Percentiles rank a stretch among this genome's conserved stretches.
phyloP scores from a whole-genome alignment of 2,797 vertebrate genomes.

The Mormyrops boulengeri region DNA sequence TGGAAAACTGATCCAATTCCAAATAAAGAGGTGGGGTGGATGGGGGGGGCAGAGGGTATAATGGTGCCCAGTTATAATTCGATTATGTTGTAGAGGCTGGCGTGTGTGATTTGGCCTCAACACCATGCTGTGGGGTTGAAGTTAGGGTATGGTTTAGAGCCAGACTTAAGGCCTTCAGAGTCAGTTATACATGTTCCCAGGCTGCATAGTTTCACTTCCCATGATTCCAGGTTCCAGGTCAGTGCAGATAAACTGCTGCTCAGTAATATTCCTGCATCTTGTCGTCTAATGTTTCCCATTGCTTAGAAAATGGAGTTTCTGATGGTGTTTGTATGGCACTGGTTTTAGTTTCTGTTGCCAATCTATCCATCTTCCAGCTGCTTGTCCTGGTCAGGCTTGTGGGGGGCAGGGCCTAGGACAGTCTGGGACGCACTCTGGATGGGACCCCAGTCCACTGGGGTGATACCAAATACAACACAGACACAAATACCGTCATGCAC shows the following conservation, averaged over 20 bases:
- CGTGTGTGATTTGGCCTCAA: not conserved
- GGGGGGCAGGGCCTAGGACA: not conserved
- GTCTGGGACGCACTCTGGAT: not conserved
- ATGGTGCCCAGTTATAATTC: not conserved
- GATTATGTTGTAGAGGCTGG: not conserved
- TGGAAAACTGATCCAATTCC: not conserved
- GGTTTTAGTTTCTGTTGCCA: not conserved
- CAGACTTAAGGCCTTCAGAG: not conserved
- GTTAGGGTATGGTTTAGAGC: not conserved
- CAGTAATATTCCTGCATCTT: not conserved
- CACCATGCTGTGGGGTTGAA: not conserved
- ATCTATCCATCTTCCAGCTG: not conserved
- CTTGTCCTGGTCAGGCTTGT: not conserved
- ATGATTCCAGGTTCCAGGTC: not conserved
- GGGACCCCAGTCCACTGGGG: not conserved
- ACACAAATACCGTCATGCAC: not conserved
- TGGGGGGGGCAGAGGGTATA: not conserved
- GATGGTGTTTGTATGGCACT: not conserved
- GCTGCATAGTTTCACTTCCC: not conserved
- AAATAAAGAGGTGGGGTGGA: not conserved
- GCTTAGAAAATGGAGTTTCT: not conserved
- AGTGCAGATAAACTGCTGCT: not conserved
- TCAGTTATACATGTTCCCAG: not conserved
- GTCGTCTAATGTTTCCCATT: not conserved
- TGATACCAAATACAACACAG: not conserved